Evolutionary conservation across 2,797 vertebrate species (phyloP).

Genomic region (Microcaecilia unicolor): DNA sequence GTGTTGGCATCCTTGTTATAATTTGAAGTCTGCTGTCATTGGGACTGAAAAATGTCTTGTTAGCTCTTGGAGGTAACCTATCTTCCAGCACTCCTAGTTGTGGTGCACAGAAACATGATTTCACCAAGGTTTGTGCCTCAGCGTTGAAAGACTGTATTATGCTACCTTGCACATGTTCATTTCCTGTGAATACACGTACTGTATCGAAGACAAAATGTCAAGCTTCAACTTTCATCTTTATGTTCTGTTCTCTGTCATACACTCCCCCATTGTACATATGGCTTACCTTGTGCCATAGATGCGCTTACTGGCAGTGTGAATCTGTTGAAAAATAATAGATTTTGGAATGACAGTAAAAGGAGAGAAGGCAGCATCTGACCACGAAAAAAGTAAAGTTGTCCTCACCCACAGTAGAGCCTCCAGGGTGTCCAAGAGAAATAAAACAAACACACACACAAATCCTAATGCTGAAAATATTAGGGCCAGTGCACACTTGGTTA

Average conservation of each 20-base stretch:
- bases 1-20: conserved; percentile 6
- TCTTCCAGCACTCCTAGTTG: conserved; percentile 10
- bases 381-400: too few species aligned
- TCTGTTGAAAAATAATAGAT: not conserved
- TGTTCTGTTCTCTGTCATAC: conserved; percentile 6
- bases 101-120: not conserved
- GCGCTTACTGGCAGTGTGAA: not conserved
- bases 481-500: not conserved
- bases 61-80: conserved; percentile 2
- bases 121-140: not conserved
- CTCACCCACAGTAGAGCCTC: too few species aligned
- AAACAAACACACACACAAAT: too few species aligned
- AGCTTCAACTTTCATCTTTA: not conserved
- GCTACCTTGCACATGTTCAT: not conserved
- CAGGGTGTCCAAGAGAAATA: too few species aligned
- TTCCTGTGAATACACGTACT: not conserved
- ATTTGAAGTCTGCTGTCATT: conserved; percentile 13
- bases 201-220: not conserved
- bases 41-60: conserved; percentile 2
- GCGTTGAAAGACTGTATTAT: not conserved
- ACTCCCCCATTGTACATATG: not conserved
- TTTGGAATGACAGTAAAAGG: too few species aligned
- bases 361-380: too few species aligned
- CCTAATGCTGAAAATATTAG: too few species aligned
- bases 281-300: not conserved